A percentile compares a stretch with the other conserved stretches of the same genome.
Evolutionary conservation across 2,113 vertebrate genomes (phyloP).

Genomic region (Caretta caretta): DNA sequence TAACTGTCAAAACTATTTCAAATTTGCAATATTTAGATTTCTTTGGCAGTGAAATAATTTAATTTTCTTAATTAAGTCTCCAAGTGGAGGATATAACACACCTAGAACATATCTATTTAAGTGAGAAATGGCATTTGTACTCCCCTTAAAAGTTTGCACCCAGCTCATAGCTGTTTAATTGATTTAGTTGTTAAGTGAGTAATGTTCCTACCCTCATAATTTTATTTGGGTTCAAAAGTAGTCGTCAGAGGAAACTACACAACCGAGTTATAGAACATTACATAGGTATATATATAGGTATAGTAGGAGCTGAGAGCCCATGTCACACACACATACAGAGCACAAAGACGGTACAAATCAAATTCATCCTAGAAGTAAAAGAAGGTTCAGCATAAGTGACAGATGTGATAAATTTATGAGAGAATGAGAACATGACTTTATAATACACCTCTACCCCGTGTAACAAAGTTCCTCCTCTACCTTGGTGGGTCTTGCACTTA

Average conservation of each 20-base stretch:
- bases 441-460: too few relatives aligned
- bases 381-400: not conserved
- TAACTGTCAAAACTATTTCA: not conserved
- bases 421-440: not conserved
- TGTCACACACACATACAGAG: not conserved
- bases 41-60: not conserved
- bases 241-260: not conserved
- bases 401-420: not conserved
- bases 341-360: not conserved
- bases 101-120: not conserved
- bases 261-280: not conserved
- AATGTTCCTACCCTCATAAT: not conserved
- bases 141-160: not conserved
- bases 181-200: not conserved
- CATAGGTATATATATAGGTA: not conserved
- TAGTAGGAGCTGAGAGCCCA: not conserved
- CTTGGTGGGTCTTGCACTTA: too few relatives aligned
- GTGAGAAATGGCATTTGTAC: not conserved
- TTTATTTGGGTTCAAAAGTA: conserved; percentile 15
- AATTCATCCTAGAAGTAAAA: not conserved
- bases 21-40: not conserved
- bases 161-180: not conserved
- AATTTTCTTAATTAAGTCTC: not conserved
- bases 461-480: too few relatives aligned
- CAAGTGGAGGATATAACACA: not conserved